Conservation (phyloP, 1,140 invertebrate genomes). For the Heliconius hermathena region DNA sequence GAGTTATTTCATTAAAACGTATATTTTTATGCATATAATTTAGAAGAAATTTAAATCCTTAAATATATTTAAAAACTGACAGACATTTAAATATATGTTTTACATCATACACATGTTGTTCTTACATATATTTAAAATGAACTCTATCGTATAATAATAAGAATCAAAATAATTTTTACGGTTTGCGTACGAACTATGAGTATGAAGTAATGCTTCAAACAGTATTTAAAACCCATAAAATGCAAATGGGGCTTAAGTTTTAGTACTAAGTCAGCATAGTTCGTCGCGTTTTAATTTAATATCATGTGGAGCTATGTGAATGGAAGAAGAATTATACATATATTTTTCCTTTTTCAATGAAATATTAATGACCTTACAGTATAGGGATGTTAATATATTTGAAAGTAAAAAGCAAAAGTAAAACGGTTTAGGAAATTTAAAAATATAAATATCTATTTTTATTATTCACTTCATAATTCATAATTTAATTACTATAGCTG, state of each 20-base stretch:
- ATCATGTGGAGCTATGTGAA: background rate
- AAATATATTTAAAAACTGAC: background rate
- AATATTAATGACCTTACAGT: background rate
- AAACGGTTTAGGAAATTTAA: too few species aligned
- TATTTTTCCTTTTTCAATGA: background rate
- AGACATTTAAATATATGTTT: background rate
- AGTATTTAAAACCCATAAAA: background rate
- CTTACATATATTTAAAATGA: background rate
- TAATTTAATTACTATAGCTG: too few species aligned
- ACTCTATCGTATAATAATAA: background rate
- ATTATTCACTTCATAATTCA: background rate
- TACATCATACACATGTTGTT: background rate
- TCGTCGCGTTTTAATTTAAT: slow-evolving; percentile 18
- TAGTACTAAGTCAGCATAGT: background rate
- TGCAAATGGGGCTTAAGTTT: background rate
- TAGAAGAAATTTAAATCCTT: background rate
- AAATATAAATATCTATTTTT: background rate
- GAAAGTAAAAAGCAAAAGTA: background rate
- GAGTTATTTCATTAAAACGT: background rate
- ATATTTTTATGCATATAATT: background rate
- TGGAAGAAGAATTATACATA: background rate
- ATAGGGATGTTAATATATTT: background rate
- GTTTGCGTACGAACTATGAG: background rate
- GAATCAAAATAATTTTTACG: background rate
- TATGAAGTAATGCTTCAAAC: background rate